A percentile compares a stretch with the other conserved stretches of the same genome.
Evolutionary conservation across 2,797 vertebrate species (phyloP).

Genomic region (Ciconia nigra): DNA sequence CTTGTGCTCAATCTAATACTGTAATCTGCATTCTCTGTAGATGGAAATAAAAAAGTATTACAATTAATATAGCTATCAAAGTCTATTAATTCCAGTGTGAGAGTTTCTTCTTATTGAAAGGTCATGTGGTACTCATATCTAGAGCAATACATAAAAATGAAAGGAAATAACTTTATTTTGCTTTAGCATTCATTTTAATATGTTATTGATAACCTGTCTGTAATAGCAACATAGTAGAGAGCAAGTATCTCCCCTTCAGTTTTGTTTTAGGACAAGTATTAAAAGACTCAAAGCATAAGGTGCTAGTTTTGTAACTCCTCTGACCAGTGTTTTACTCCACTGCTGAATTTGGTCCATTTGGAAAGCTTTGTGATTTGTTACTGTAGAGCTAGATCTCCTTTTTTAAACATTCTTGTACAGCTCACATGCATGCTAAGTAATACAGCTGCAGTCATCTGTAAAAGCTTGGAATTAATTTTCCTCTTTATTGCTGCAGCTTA

Average conservation of each 20-base stretch:
- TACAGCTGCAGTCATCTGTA: conserved; percentile 30
- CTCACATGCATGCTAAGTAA: conserved; percentile 13
- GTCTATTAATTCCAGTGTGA: neutral
- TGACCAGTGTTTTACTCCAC: neutral
- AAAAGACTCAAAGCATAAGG: neutral
- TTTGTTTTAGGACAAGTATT: conserved; percentile 2
- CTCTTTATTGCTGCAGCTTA: conserved; percentile 42
- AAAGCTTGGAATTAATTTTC: conserved; percentile 59
- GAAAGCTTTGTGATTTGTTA: conserved; percentile 4
- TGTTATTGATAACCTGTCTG: neutral
- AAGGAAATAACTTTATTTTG: neutral
- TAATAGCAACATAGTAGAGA: neutral
- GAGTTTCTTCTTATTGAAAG: neutral
- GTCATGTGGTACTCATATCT: neutral
- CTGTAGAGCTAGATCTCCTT: neutral
- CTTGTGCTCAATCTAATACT: neutral
- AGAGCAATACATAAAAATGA: neutral
- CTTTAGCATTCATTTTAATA: neutral
- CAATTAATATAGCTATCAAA: neutral
- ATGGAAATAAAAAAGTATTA: neutral
- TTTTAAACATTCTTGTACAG: neutral
- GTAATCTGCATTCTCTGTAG: neutral
- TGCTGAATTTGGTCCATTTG: neutral
- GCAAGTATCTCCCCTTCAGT: neutral
- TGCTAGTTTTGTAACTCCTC: neutral